phyloP scores from a whole-genome alignment of 2,797 vertebrate genomes.

The Macroramphosus scolopax region DNA sequence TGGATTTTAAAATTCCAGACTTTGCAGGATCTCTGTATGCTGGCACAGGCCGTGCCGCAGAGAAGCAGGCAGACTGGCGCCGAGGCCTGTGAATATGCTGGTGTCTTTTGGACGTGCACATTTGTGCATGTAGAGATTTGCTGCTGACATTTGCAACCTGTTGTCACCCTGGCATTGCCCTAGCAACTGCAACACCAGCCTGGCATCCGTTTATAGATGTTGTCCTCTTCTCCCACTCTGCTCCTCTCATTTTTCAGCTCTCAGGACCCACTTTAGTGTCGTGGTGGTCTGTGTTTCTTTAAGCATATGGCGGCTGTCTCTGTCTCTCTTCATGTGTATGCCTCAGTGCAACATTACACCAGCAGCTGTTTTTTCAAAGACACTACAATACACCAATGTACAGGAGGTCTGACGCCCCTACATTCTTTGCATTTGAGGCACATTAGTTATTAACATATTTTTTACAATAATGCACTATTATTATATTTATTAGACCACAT shows the following conservation, averaged over 20 bases:
- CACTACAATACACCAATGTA: conserved; percentile 10
- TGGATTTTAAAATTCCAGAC: conserved; percentile 13
- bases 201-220: conserved; percentile 54
- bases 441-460: too few species aligned
- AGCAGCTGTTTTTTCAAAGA: conserved; percentile 33
- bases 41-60: too few species aligned
- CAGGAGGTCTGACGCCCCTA: neutral
- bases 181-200: conserved; percentile 45
- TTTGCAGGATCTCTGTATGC: conserved; percentile 4
- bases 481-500: too few species aligned
- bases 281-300: conserved; percentile 41
- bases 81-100: neutral
- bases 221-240: conserved; percentile 26
- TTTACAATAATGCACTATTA: too few species aligned
- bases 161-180: conserved; percentile 37
- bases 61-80: conserved; percentile 11
- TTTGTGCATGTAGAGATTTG: neutral
- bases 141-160: conserved; percentile 34
- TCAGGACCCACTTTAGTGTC: conserved; percentile 19
- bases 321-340: conserved; percentile 34
- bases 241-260: conserved; percentile 49
- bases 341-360: conserved; percentile 39
- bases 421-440: too few species aligned
- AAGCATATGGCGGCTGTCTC: conserved; percentile 39
- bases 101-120: conserved; percentile 1